Base-by-base conservation (phyloP, 2,888 invertebrate genomes). In the Aphelenchoides bicaudatus region DNA sequence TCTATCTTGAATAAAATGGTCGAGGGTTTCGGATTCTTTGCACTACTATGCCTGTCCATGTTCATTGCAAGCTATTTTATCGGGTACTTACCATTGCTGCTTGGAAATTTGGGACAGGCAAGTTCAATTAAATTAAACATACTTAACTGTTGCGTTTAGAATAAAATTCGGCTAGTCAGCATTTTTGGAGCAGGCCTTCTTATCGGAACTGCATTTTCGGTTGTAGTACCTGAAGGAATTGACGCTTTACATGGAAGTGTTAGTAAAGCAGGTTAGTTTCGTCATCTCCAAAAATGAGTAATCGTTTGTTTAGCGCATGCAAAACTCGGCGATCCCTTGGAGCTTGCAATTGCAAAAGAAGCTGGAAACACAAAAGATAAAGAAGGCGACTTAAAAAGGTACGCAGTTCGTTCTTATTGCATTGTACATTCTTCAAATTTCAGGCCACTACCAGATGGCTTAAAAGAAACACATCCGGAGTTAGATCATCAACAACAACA, bases 191-290 rank as follows among this genome's bases (percentile, higher is more conserved):
- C 98, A 5, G 98, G 98, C 0, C 84, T 98, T 5, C 84, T 98
- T 0, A 93, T 98, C 0, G 98, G 98, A 1, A 96, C 98, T 28
- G 94, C 98, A 0, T 81, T 99, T 30, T 89, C 92, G 3, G 96
- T 98, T 0, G 98, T 98, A 56, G 94, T 98, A 71, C 98, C 98
- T 0, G 98, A 98, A 82, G 98, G 98, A 4, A 89, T 98, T n/a
- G 85, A 91, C 59, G 71, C 80, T 1, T 63, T 81, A n/a, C 80
- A 80, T 21, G 23, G 16, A 19, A 30, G 2, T 53, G 39, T 51
- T 30, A 43, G 21, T 21, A 43, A 43, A 43, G 43, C 6, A 10
- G 51, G 50, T 52, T 25, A 4, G 49, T 49, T 49, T n/a, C 43
- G 47, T 37, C n/a, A 13, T 34, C 16, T 47, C n/a, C 21, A 16